Evolutionary conservation across 2,113 vertebrate genomes (phyloP).

Genomic region (Spermophilus dauricus): DNA sequence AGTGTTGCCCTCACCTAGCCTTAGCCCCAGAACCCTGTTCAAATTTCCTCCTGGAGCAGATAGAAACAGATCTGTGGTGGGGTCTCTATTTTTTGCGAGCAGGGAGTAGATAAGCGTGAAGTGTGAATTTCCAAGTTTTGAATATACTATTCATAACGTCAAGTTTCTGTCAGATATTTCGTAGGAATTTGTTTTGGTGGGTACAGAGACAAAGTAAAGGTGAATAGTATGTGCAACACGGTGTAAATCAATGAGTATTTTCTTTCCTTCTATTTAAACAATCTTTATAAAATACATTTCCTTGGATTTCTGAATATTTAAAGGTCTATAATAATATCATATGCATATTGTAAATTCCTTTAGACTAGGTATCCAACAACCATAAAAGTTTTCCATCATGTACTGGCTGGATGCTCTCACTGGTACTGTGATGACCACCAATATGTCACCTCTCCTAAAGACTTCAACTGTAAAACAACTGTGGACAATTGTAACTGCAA

Average conservation of each 20-base stretch:
- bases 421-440: not conserved
- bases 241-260: not conserved
- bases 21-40: not conserved
- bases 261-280: not conserved
- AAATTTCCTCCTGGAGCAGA: too few species aligned
- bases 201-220: not conserved
- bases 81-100: not conserved
- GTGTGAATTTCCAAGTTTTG: constrained; percentile 43
- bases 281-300: not conserved
- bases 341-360: not conserved
- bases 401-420: not conserved
- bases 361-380: not conserved
- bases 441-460: not conserved
- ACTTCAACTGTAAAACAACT: not conserved
- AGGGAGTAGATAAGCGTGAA: not conserved
- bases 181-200: constrained; percentile 14
- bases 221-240: not conserved
- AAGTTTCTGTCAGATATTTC: not conserved
- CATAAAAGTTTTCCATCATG: constrained; percentile 72
- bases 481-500: not conserved
- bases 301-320: not conserved
- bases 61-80: too few species aligned
- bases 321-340: not conserved
- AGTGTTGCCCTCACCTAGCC: too few species aligned
- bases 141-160: constrained; percentile 10